phyloP scores from a whole-genome alignment of 1,140 invertebrate genomes.

The Helicoverpa zea region DNA sequence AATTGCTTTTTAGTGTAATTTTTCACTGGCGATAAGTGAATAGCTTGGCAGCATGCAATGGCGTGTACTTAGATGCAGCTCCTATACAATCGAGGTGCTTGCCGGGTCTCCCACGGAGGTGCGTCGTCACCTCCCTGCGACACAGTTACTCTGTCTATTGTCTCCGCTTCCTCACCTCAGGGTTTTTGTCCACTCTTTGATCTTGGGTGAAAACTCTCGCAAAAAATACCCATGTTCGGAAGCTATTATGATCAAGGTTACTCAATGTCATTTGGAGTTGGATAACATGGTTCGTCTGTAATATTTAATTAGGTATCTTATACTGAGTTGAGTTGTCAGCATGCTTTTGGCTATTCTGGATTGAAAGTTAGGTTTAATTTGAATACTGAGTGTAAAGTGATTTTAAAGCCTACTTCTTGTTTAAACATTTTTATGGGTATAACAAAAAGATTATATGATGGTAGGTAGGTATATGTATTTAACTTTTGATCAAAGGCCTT shows the following conservation, averaged over 20 bases:
- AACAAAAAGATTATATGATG: not conserved
- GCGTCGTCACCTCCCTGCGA: constrained; percentile 49
- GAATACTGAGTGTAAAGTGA: no score
- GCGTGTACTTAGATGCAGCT: constrained; percentile 21
- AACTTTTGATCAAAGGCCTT: constrained; percentile 12
- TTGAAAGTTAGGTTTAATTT: no score
- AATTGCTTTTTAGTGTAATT: not conserved
- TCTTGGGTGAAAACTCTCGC: constrained; percentile 55
- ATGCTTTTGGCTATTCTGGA: not conserved
- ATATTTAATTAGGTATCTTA: no score
- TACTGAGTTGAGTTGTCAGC: not conserved
- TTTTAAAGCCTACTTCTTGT: no score
- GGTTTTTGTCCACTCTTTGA: constrained; percentile 60
- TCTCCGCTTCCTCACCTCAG: constrained; percentile 49
- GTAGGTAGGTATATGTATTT: not conserved
- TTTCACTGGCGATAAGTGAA: not conserved
- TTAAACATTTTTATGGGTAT: not conserved
- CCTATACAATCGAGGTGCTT: constrained; percentile 29
- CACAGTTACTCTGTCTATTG: constrained; percentile 66
- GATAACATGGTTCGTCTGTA: not conserved
- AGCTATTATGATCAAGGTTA: constrained; percentile 32
- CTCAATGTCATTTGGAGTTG: constrained; percentile 18
- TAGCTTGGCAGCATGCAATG: constrained; percentile 22
- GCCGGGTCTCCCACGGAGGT: constrained; percentile 56
- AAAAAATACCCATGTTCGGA: constrained; percentile 36